Conservation (phyloP, 92 coral and sea anemone genomes). For the Phenganax stokvisi region DNA sequence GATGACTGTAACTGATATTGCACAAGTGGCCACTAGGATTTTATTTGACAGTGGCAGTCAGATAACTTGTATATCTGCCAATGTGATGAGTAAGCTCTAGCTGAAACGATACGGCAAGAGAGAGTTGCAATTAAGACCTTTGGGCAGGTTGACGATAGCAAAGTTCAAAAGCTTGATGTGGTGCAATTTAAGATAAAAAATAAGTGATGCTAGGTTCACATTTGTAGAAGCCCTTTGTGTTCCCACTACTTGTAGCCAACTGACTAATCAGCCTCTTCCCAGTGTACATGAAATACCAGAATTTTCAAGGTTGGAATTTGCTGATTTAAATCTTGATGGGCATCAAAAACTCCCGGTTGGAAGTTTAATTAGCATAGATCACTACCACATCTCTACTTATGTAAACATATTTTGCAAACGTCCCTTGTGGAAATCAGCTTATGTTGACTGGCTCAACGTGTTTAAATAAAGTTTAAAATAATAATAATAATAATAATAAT, state of each 20-base stretch:
- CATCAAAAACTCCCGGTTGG: background rate
- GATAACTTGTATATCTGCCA: background rate
- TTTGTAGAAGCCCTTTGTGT: constrained; percentile 10
- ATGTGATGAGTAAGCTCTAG: background rate
- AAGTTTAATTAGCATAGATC: background rate
- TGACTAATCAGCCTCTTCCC: constrained; percentile 10
- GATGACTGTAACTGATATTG: too few relatives aligned
- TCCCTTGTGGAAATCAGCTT: too few relatives aligned
- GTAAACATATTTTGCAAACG: too few relatives aligned
- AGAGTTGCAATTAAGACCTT: constrained; percentile 8
- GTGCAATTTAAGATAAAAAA: constrained; percentile 9
- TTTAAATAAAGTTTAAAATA: too few relatives aligned
- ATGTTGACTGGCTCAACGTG: too few relatives aligned
- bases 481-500: too few relatives aligned
- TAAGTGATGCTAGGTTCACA: background rate
- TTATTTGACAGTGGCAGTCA: constrained; percentile 15
- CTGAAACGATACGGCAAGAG: background rate
- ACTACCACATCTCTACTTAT: background rate
- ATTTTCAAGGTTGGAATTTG: constrained; percentile 19
- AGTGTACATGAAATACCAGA: background rate
- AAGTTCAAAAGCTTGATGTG: background rate
- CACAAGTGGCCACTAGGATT: background rate
- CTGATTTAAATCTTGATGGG: background rate
- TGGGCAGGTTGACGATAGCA: background rate
- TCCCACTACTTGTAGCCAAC: constrained; percentile 24